These are phyloP conservation scores for Sorex maritimensis DNA, from an alignment of 2,797 vertebrate genomes.

Conservation along the genomic window DNA sequence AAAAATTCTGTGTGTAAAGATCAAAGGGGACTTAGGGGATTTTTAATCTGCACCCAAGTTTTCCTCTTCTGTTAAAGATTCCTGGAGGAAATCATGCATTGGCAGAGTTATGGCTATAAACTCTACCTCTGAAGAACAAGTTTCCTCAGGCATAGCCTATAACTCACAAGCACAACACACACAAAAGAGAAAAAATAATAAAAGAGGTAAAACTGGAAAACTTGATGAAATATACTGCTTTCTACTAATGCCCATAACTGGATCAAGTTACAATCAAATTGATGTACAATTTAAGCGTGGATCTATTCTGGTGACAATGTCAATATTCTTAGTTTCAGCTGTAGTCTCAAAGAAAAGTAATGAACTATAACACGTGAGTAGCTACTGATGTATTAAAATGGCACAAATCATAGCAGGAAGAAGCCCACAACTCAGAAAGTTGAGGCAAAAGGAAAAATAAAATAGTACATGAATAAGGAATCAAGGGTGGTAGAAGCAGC, in stretches of 20 bases:
- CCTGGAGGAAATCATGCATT: constrained; percentile 92
- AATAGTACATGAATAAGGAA: neutral
- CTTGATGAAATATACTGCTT: neutral
- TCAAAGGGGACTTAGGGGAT: constrained; percentile 90
- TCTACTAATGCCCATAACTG: neutral
- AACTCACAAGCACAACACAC: constrained; percentile 76
- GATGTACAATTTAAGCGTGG: neutral
- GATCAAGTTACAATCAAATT: neutral
- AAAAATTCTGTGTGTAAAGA: constrained; percentile 91
- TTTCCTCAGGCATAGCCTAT: constrained; percentile 94
- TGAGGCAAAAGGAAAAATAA: neutral
- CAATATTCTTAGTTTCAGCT: neutral
- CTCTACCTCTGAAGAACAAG: constrained; percentile 93
- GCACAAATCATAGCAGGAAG: neutral
- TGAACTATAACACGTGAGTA: neutral
- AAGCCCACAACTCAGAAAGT: neutral
- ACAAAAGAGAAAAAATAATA: constrained; percentile 74
- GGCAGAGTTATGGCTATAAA: constrained; percentile 92
- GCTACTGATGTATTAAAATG: neutral
- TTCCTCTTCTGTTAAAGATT: constrained; percentile 90
- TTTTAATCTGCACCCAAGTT: constrained; percentile 88
- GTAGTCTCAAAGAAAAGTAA: neutral
- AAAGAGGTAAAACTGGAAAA: neutral
- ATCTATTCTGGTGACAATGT: neutral
- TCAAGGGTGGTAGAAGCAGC: neutral